phyloP scores from a whole-genome alignment of 2,888 invertebrate genomes.

The Amphipyra tragopoginis region DNA sequence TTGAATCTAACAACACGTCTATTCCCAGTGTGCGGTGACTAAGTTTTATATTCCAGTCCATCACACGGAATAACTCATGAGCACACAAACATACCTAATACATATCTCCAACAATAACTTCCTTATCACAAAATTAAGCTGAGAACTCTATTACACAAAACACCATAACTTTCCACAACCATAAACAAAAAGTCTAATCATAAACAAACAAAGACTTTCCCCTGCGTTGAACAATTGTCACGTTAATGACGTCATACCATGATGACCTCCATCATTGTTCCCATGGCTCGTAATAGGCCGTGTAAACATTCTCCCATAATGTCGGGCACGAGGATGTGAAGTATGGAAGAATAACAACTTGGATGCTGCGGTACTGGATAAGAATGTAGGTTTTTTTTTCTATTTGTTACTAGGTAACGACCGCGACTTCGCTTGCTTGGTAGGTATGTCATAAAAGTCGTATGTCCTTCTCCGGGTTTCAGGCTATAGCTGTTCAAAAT shows the following conservation, averaged over 20 bases:
- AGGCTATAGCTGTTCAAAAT: too few species aligned
- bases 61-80: too few species aligned
- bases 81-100: too few species aligned
- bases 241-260: constrained; percentile 52
- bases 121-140: constrained; percentile 27
- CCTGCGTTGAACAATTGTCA: constrained; percentile 53
- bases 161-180: constrained; percentile 25
- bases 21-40: too few species aligned
- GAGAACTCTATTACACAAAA: constrained; percentile 9
- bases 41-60: too few species aligned
- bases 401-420: background rate
- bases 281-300: constrained; percentile 60
- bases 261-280: constrained; percentile 59
- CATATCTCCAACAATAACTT: too few species aligned
- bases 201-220: constrained; percentile 51
- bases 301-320: constrained; percentile 61
- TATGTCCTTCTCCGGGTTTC: too few species aligned
- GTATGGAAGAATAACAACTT: constrained; percentile 41
- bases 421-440: too few species aligned
- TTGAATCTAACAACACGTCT: too few species aligned
- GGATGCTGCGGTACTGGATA: constrained; percentile 36
- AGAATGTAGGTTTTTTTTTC: constrained; percentile 15
- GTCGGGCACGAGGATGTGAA: constrained; percentile 53
- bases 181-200: constrained; percentile 47
- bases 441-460: too few species aligned